Conservation (phyloP, 2,888 invertebrate genomes). For the Andrena hattorfiana region DNA sequence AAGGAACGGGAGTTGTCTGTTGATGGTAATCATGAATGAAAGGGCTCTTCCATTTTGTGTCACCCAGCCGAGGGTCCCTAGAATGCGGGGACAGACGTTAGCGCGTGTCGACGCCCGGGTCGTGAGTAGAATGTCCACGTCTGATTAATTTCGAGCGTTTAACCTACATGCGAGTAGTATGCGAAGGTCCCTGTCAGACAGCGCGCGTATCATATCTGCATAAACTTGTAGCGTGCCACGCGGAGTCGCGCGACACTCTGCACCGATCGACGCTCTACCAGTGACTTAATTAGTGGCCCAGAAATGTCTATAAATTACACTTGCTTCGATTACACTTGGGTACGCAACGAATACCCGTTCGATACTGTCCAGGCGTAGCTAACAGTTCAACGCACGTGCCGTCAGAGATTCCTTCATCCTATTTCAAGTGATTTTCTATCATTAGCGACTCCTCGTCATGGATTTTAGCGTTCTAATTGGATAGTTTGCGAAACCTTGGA, state of each 20-base stretch:
- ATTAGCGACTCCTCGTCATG: no score
- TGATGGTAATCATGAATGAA: slow-evolving; percentile 30
- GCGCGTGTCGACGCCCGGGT: slow-evolving; percentile 52
- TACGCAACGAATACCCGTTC: background rate
- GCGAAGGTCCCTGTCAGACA: slow-evolving; percentile 42
- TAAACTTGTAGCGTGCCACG: slow-evolving; percentile 5
- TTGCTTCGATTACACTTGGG: background rate
- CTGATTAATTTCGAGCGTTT: slow-evolving; percentile 60
- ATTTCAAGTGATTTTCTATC: no score
- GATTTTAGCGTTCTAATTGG: no score
- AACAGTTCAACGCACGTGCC: background rate
- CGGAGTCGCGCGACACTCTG: background rate
- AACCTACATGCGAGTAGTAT: slow-evolving; percentile 55
- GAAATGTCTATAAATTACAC: background rate
- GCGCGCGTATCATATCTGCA: slow-evolving; percentile 32
- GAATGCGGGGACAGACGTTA: slow-evolving; percentile 50
- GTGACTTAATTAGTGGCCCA: slow-evolving; percentile 12
- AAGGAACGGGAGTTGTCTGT: slow-evolving; percentile 21
- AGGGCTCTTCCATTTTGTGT: slow-evolving; percentile 26
- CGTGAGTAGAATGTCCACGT: slow-evolving; percentile 59
- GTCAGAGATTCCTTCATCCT: no score
- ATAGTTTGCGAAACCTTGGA: no score
- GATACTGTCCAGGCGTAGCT: background rate
- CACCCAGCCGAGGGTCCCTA: slow-evolving; percentile 5
- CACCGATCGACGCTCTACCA: slow-evolving; percentile 13